These are phyloP conservation scores for Pogonomyrmex barbatus DNA, from an alignment of 1,140 invertebrate genomes.

Conservation along the genomic window DNA sequence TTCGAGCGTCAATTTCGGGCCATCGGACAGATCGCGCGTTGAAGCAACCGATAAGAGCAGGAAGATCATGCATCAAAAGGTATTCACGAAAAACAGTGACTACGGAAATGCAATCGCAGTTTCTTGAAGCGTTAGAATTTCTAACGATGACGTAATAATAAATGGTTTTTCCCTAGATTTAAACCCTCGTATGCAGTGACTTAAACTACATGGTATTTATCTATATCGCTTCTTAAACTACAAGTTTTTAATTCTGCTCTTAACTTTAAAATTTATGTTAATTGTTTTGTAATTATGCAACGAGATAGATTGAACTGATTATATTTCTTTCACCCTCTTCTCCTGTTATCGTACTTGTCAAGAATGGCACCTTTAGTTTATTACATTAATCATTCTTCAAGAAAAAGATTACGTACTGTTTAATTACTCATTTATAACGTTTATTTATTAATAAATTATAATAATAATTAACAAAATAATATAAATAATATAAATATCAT, in stretches of 20 bases:
- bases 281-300: slow-evolving; percentile 31
- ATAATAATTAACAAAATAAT: background rate
- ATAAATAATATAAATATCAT: background rate
- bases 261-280: slow-evolving; percentile 22
- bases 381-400: slow-evolving; percentile 24
- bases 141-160: background rate
- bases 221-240: slow-evolving; percentile 2
- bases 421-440: background rate
- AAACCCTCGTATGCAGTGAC: background rate
- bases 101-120: background rate
- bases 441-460: background rate
- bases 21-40: background rate
- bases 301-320: slow-evolving; percentile 4
- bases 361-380: slow-evolving; percentile 1
- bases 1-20: slow-evolving; percentile 6
- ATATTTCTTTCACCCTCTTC: background rate
- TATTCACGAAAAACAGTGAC: slow-evolving; percentile 7
- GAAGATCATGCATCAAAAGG: background rate
- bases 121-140: background rate
- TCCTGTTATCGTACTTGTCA: background rate
- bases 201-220: no score
- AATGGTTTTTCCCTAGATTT: background rate
- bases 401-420: background rate
- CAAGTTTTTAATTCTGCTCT: background rate
- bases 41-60: slow-evolving; percentile 11